phyloP scores from a whole-genome alignment of 1,140 invertebrate genomes.

The Potamilus streckersoni region DNA sequence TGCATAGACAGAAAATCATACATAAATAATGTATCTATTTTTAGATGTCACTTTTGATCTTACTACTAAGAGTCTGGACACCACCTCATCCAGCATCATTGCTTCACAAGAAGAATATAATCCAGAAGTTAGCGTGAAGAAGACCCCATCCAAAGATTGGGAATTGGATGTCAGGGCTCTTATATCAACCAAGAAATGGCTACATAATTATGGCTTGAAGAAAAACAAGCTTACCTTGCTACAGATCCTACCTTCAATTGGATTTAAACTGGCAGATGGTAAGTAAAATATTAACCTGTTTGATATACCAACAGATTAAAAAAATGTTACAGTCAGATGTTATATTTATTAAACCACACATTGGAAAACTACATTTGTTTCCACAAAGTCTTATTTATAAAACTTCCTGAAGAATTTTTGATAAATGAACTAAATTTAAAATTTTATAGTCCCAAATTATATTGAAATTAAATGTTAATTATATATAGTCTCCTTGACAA shows the following conservation, averaged over 20 bases:
- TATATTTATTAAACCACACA: too few relatives aligned
- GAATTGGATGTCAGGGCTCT: conserved; percentile 60
- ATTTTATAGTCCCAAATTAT: too few relatives aligned
- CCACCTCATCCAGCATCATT: conserved; percentile 18
- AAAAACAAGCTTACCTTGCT: conserved; percentile 58
- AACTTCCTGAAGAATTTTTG: too few relatives aligned
- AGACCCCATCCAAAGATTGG: conserved; percentile 54
- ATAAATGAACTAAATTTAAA: too few relatives aligned
- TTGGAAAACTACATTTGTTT: too few relatives aligned
- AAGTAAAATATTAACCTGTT: conserved; percentile 9
- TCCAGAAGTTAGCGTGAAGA: conserved; percentile 50
- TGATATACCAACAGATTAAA: too few relatives aligned
- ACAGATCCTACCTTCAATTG: conserved; percentile 62
- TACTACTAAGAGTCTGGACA: conserved; percentile 19
- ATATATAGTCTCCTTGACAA: too few relatives aligned
- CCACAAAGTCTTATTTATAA: too few relatives aligned
- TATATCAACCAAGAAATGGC: conserved; percentile 61
- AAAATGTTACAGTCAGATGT: too few relatives aligned
- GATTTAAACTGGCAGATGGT: conserved; percentile 67
- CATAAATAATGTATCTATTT: not conserved
- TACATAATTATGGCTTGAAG: conserved; percentile 63
- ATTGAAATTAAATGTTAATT: too few relatives aligned
- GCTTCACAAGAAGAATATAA: conserved; percentile 44
- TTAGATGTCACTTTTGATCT: conserved; percentile 58
- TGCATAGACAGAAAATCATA: too few relatives aligned